Evolutionary conservation across 2,888 invertebrate genomes (phyloP), one percentile per base, ranked within the genome.

Genomic region (Geotrupes spiniger): DNA sequence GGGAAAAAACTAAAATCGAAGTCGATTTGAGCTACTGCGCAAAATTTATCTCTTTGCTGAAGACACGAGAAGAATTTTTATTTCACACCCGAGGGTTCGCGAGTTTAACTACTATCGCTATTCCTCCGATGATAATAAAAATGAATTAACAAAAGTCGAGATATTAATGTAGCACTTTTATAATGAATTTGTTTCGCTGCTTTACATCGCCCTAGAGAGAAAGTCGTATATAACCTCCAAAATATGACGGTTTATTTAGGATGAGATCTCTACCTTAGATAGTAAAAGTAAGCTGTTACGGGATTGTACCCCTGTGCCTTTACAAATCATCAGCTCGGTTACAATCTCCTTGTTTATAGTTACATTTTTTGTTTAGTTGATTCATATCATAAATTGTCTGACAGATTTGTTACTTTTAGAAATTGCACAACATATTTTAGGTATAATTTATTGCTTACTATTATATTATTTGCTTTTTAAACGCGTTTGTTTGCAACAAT

Each of bases 51-150:
- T 33, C 33, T 33, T 33, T 33, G 8, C 33, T 8, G 33, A 33
- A 33, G 33, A 33, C 33, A 33, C 14, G 33, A 33, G 14, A 33
- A 15, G 33, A 33, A 33, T 33, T 14, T 33, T 33, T 33, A 33
- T 33, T 33, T 33, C 14, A 33, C 15, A 33, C 33, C 15, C 33
- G 33, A 33, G 33, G 33, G 33, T 33, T 33, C 15, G 15, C 33
- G 15, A 33, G 14, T 60, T 62, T 62, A 62, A 63, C 64, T 64
- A 64, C 66, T 63, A 63, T 64, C 63, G 64, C 65, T 65, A 66
- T 63, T 68, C 69, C 70, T 70, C 64, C 60, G 70, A 66, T 69
- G 69, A 68, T 68, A 69, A 71, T 71, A 70, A 70, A 70, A 70
- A 70, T 70, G 69, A 70, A 70, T 71, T 70, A 70, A 70, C 69